Conservation (phyloP, 2,888 invertebrate genomes). For the Lamproptera curius region DNA sequence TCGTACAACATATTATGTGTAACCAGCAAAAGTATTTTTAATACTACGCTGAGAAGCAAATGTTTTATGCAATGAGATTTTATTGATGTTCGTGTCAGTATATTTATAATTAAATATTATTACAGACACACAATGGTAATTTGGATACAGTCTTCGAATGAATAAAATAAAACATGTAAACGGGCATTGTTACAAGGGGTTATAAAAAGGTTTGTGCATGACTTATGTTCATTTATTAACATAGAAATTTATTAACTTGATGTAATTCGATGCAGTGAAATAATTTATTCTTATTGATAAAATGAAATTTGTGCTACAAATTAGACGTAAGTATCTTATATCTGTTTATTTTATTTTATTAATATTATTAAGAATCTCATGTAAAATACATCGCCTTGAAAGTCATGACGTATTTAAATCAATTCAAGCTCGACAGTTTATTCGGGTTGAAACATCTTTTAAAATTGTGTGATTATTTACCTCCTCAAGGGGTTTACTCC, state of each 20-base stretch:
- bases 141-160: constrained; percentile 5
- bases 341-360: background rate
- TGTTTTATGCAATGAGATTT: too few relatives aligned
- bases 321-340: constrained; percentile 9
- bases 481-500: background rate
- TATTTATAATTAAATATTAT: too few relatives aligned
- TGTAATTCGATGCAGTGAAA: background rate
- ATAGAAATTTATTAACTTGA: background rate
- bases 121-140: constrained; percentile 19
- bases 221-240: constrained; percentile 9
- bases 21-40: too few relatives aligned
- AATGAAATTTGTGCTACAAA: constrained; percentile 5
- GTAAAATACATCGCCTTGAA: too few relatives aligned
- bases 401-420: too few relatives aligned
- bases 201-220: constrained; percentile 10
- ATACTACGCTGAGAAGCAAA: too few relatives aligned
- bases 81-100: too few relatives aligned
- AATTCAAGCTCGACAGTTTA: too few relatives aligned
- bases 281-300: constrained; percentile 1
- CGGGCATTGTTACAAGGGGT: constrained; percentile 7
- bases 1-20: too few relatives aligned
- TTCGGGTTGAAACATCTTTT: too few relatives aligned
- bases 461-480: background rate
- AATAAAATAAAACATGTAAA: constrained; percentile 2
- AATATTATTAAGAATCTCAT: too few relatives aligned